Conservation (phyloP, 2,113 vertebrate species). For the Syngnathus floridae region DNA sequence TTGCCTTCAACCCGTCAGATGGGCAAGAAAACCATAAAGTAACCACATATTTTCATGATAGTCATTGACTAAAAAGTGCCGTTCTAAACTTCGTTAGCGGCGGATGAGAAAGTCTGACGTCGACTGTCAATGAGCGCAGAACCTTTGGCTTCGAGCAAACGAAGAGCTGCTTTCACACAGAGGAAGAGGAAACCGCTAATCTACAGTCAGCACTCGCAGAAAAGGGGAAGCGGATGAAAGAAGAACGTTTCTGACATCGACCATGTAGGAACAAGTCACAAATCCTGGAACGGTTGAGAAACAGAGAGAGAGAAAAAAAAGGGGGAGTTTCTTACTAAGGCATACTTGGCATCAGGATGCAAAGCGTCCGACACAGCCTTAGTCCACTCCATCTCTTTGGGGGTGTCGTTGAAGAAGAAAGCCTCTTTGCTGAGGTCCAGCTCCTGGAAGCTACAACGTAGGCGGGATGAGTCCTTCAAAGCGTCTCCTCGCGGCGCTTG, state of each 20-base stretch:
- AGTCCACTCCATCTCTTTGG: conserved; percentile 94
- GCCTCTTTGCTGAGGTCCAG: conserved; percentile 96
- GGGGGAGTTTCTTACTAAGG: conserved; percentile 77
- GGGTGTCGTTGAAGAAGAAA: conserved; percentile 94
- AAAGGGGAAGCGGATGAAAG: conserved; percentile 34
- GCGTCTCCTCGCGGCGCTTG: neutral
- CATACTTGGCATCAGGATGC: conserved; percentile 87
- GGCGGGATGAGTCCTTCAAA: neutral
- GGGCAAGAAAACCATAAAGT: too few species aligned
- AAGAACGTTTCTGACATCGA: neutral
- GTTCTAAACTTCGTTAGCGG: too few species aligned
- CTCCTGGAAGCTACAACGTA: conserved; percentile 84
- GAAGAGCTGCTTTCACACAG: conserved; percentile 12
- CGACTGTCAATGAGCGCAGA: too few species aligned
- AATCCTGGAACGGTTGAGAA: neutral
- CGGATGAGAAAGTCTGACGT: too few species aligned
- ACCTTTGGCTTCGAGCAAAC: neutral
- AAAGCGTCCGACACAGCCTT: conserved; percentile 84
- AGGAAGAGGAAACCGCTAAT: conserved; percentile 23
- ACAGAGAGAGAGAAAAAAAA: neutral
- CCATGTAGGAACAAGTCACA: neutral
- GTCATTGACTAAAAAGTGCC: too few species aligned
- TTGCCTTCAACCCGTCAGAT: neutral
- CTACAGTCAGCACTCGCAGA: conserved; percentile 23
- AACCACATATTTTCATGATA: too few species aligned